A percentile compares a stretch with the other conserved stretches of the same genome.
Conservation (phyloP, 2,888 invertebrate genomes). For the Elysia crispata region DNA sequence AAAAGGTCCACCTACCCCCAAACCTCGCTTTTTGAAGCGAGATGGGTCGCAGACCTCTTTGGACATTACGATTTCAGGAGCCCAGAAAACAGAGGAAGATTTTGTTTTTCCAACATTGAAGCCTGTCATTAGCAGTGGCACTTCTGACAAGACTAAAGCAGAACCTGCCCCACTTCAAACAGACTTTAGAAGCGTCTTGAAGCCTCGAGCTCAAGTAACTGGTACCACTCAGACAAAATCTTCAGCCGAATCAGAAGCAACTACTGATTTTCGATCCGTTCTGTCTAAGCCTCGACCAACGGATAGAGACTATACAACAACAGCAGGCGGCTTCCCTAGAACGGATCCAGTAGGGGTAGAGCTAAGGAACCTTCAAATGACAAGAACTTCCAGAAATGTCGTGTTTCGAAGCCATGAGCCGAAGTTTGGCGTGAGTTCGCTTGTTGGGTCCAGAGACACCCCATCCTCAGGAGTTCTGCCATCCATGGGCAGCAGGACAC, state of each 20-base stretch:
- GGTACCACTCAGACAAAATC: background rate
- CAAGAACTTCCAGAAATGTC: background rate
- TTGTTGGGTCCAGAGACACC: background rate
- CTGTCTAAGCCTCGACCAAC: conserved; percentile 37
- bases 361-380: conserved; percentile 15
- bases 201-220: conserved; percentile 3
- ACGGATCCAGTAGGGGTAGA: background rate
- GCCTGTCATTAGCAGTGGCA: too few species aligned
- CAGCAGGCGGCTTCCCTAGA: background rate
- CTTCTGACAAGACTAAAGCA: too few species aligned
- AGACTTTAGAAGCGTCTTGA: conserved; percentile 47
- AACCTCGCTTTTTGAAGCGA: too few species aligned
- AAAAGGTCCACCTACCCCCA: too few species aligned
- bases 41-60: too few species aligned
- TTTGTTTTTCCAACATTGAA: too few species aligned
- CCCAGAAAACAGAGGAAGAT: too few species aligned
- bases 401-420: conserved; percentile 11
- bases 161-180: background rate
- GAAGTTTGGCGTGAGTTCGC: background rate
- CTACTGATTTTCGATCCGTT: conserved; percentile 51
- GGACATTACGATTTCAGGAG: too few species aligned
- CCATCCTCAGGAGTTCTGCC: background rate
- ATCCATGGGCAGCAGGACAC: background rate
- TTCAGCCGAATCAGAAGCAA: conserved; percentile 5
- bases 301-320: background rate